Evolutionary conservation across 1,140 invertebrate species (phyloP).

Genomic region (Solenopsis fugax): DNA sequence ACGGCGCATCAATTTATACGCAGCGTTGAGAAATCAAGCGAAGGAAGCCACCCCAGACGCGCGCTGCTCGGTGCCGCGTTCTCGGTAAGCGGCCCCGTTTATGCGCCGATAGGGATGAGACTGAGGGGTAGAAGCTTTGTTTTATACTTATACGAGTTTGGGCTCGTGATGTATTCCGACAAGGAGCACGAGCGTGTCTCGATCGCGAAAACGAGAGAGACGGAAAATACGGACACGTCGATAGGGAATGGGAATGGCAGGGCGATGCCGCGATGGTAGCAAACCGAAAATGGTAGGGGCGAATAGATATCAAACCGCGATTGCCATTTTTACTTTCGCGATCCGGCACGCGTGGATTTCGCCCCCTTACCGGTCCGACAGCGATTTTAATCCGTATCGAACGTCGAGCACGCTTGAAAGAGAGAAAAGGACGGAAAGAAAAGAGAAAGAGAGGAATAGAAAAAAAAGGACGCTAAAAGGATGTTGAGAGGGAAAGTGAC

Average conservation of each 20-base stretch:
- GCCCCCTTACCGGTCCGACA: constrained; percentile 23
- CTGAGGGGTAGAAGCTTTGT: constrained; percentile 76
- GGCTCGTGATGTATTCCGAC: constrained; percentile 80
- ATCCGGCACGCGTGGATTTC: constrained; percentile 54
- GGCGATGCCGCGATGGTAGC: constrained; percentile 54
- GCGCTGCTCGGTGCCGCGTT: constrained; percentile 28
- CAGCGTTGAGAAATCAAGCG: constrained; percentile 82
- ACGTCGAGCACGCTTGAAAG: not conserved
- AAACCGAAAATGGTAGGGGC: constrained; percentile 49
- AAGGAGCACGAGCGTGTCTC: constrained; percentile 55
- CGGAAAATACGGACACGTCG: constrained; percentile 54
- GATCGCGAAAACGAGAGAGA: constrained; percentile 33
- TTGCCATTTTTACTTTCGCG: constrained; percentile 85
- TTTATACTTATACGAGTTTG: constrained; percentile 83
- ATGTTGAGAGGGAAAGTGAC: constrained; percentile 11
- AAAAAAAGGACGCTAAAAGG: constrained; percentile 26
- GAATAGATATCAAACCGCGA: constrained; percentile 83
- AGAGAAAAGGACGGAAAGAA: not conserved
- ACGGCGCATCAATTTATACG: constrained; percentile 82
- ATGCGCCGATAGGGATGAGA: constrained; percentile 66
- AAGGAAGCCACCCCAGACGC: constrained; percentile 76
- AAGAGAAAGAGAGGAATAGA: constrained; percentile 18
- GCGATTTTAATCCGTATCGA: constrained; percentile 67
- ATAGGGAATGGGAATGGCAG: constrained; percentile 62
- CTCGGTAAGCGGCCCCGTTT: constrained; percentile 77